These are phyloP conservation scores for Trogon surrucura DNA, from an alignment of 2,113 vertebrate species.

Conservation along the genomic window DNA sequence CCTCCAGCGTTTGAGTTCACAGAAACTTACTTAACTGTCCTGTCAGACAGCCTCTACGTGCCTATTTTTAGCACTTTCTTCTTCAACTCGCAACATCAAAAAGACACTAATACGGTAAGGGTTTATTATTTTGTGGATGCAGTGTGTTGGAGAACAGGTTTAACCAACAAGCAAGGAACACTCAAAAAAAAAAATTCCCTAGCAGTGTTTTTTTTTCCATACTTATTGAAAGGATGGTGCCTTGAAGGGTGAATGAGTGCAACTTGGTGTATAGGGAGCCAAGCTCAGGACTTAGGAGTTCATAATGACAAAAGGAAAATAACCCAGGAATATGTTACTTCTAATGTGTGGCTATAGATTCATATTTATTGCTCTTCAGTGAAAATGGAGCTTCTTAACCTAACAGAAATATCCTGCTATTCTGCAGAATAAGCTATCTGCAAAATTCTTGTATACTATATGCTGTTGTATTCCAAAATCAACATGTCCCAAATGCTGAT, in stretches of 20 bases:
- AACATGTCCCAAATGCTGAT: background rate
- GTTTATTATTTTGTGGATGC: background rate
- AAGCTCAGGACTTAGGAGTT: background rate
- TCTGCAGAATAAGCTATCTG: background rate
- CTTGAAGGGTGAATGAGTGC: background rate
- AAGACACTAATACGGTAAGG: constrained; percentile 78
- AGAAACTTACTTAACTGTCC: constrained; percentile 89
- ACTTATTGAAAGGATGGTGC: background rate
- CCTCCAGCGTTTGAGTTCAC: constrained; percentile 88
- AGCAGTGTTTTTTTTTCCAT: background rate
- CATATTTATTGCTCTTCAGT: background rate
- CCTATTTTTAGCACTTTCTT: constrained; percentile 91
- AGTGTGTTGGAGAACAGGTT: background rate
- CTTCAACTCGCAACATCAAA: constrained; percentile 86
- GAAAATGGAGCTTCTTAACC: background rate
- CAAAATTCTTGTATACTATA: background rate
- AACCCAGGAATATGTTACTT: background rate
- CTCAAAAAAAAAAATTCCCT: background rate
- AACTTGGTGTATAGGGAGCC: background rate
- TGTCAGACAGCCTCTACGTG: constrained; percentile 88
- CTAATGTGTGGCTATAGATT: background rate
- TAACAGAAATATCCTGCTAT: background rate
- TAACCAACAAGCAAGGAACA: background rate
- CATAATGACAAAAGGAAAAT: background rate
- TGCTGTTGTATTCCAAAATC: background rate